Conservation (phyloP, 2,113 vertebrate species). For the Amazona vittata region DNA sequence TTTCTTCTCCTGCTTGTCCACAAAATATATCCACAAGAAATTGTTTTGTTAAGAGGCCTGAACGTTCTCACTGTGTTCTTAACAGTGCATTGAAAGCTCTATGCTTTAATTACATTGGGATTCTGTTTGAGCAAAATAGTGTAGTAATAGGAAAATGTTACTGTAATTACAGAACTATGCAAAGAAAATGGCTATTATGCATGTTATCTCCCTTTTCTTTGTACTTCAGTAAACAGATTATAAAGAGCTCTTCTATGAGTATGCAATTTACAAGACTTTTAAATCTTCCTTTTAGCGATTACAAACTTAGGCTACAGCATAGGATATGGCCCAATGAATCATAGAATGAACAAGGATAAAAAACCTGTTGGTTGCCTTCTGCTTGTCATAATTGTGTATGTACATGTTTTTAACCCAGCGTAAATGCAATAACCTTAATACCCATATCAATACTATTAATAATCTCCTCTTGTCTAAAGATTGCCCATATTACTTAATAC, state of each 20-base stretch:
- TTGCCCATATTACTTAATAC: neutral
- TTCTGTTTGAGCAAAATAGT: neutral
- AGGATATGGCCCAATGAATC: neutral
- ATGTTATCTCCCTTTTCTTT: neutral
- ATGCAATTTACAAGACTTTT: neutral
- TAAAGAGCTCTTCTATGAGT: neutral
- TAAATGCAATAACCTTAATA: neutral
- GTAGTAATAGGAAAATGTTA: neutral
- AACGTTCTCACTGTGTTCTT: neutral
- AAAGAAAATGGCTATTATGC: neutral
- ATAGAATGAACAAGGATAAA: neutral
- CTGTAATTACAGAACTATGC: neutral
- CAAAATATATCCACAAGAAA: neutral
- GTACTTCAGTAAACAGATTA: neutral
- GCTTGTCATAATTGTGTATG: neutral
- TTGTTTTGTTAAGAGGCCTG: neutral
- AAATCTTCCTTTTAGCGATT: neutral
- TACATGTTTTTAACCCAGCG: neutral
- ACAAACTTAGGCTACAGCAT: neutral
- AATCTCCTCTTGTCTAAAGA: neutral
- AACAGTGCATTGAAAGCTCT: neutral
- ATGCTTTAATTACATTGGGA: neutral
- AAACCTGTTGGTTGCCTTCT: neutral
- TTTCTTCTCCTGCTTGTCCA: neutral
- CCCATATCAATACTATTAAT: neutral